Percentiles rank a stretch among this genome's conserved stretches.
Evolutionary conservation across 1,140 invertebrate genomes (phyloP).

Genomic region (Drosophila kanapiae): DNA sequence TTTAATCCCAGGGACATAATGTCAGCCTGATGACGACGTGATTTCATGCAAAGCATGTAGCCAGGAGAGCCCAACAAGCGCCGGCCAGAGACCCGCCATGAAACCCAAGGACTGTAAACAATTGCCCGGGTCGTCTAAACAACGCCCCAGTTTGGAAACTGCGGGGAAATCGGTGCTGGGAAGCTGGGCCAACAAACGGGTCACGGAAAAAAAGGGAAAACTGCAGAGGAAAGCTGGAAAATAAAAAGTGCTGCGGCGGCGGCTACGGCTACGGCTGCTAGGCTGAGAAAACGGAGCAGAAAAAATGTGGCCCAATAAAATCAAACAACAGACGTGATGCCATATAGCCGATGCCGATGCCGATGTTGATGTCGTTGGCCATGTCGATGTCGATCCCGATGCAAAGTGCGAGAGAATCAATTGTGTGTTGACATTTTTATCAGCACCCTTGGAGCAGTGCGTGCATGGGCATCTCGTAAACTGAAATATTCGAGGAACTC

Average conservation of each 20-base stretch:
- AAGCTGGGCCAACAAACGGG: conserved; percentile 5
- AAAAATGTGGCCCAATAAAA: conserved; percentile 81
- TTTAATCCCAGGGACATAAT: conserved; percentile 83
- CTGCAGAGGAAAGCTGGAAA: conserved; percentile 50
- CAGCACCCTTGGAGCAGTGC: conserved; percentile 56
- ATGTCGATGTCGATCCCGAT: conserved; percentile 32
- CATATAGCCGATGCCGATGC: conserved; percentile 29
- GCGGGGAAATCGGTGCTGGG: conserved; percentile 1
- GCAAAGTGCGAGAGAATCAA: conserved; percentile 74
- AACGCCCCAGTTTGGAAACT: conserved; percentile 50
- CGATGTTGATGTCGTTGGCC: conserved; percentile 23
- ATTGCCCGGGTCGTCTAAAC: conserved; percentile 77
- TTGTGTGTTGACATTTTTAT: conserved; percentile 84
- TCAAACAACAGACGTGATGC: conserved; percentile 80
- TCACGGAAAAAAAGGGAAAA: conserved; percentile 45
- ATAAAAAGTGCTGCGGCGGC: conserved; percentile 43
- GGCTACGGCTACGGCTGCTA: conserved; percentile 32
- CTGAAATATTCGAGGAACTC: conserved; percentile 66
- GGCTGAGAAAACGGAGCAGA: conserved; percentile 28
- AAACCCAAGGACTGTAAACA: conserved; percentile 81
- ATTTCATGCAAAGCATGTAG: conserved; percentile 81
- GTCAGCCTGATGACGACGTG: conserved; percentile 82
- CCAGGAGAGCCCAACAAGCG: conserved; percentile 41
- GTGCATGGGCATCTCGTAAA: conserved; percentile 67
- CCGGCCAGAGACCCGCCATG: conserved; percentile 49